Evolutionary conservation across 1,140 invertebrate species (phyloP).

Genomic region (Acromyrmex charruanus): DNA sequence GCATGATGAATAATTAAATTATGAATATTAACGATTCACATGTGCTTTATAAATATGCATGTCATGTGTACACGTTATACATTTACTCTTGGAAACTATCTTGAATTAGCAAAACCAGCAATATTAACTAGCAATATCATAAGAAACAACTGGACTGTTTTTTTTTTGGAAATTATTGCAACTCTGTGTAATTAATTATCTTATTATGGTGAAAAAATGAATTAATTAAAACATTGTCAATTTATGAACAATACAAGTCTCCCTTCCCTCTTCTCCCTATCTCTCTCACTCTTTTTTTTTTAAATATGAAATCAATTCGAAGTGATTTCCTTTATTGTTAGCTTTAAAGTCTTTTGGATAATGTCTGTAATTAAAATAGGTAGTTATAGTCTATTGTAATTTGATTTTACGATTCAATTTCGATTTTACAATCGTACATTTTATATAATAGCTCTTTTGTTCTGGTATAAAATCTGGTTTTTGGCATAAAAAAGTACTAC

Average conservation of each 20-base stretch:
- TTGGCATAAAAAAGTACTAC: slow-evolving; percentile 54
- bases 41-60: too few species aligned
- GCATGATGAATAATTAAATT: background rate
- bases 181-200: too few species aligned
- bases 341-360: slow-evolving; percentile 30
- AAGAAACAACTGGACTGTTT: too few species aligned
- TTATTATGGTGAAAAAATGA: background rate
- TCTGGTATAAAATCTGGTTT: too few species aligned
- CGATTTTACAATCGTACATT: slow-evolving; percentile 51
- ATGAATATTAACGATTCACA: too few species aligned
- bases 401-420: slow-evolving; percentile 42
- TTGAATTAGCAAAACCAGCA: too few species aligned
- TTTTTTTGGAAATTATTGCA: too few species aligned
- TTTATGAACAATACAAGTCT: background rate
- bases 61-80: too few species aligned
- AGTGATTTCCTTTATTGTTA: background rate
- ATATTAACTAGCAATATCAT: too few species aligned
- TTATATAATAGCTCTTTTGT: slow-evolving; percentile 50
- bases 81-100: too few species aligned
- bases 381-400: slow-evolving; percentile 59
- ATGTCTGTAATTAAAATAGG: slow-evolving; percentile 62
- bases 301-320: background rate
- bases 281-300: background rate
- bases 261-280: background rate
- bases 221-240: slow-evolving; percentile 2